Base-by-base conservation (phyloP, 1,140 invertebrate species). In the Asbolus verrucosus region DNA sequence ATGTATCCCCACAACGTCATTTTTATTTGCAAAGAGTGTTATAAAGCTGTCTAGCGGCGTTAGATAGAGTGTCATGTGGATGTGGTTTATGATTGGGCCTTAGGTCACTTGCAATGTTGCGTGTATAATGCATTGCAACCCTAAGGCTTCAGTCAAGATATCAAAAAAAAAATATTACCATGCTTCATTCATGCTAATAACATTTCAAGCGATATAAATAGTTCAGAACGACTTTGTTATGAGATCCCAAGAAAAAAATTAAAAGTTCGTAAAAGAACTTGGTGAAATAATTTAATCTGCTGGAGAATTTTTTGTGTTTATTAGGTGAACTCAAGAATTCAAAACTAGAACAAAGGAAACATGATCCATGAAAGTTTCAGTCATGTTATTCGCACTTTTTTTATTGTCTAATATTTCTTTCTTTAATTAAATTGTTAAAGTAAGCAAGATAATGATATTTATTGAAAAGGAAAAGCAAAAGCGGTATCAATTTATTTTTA, bases 21-120 rank as follows among this genome's bases (percentile, higher is more conserved):
- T 65, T 65, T 65, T 65, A 65, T 65, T 65, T 65, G 62, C 62
- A 65, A 65, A 39, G 62, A 65, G 39, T 24, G 62, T 43, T 65
- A 65, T 65, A 65, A 65, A 65, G 62, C 62, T 65, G 62, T 65
- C 62, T 65, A 11, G 38, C 27, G 14, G 39, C 36, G 62, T 65
- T 50, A 46, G 62, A 65, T 65, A 50, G 62, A 24, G 62, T 65
- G 62, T 65, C 62, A 65, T 65, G 38, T 30, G 38, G 13, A 8
- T 39, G 38, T 39, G 38, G 62, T 65, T 65, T 65, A 65, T 43
- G 62, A 65, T 63, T 63, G 61, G 24, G 61, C 61, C 61, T 41
- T 63, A 38, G 61, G 61, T 63, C 61, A 63, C 61, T 63, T 62
- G 59, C 59, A 62, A 62, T 39, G 59, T 62, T 62, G 59, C 59